Percentiles rank a stretch among this genome's conserved stretches.
These are phyloP conservation scores for Erebia epiphron DNA, from an alignment of 2,888 invertebrate genomes.

Conservation along the genomic window DNA sequence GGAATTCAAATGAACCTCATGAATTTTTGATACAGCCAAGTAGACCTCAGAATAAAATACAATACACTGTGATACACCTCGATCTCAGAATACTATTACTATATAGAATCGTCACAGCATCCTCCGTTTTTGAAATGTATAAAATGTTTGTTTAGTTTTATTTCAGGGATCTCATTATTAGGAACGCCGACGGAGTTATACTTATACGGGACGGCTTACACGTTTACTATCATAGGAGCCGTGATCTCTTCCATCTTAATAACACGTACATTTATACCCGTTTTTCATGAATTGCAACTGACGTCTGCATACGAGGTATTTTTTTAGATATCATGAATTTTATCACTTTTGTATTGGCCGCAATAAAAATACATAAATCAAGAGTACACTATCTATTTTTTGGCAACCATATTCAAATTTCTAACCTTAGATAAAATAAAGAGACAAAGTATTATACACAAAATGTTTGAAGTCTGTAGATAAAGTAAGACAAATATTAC, in stretches of 20 bases:
- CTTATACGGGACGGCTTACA: constrained; percentile 89
- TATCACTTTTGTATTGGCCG: not conserved
- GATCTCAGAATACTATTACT: too few species aligned
- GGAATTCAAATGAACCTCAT: too few species aligned
- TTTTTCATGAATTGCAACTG: constrained; percentile 86
- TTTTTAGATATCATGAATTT: not conserved
- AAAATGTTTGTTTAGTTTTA: constrained; percentile 75
- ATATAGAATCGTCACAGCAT: not conserved
- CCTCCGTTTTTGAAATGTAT: not conserved
- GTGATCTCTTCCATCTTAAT: constrained; percentile 82
- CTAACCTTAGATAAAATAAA: not conserved
- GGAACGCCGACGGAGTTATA: constrained; percentile 92
- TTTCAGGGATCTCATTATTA: constrained; percentile 89
- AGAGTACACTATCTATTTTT: not conserved
- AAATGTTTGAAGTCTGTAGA: too few species aligned
- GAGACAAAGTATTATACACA: not conserved
- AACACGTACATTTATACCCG: constrained; percentile 85
- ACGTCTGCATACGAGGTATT: constrained; percentile 90
- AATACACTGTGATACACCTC: too few species aligned
- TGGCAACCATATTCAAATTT: not conserved
- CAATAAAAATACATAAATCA: not conserved
- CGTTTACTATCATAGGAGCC: constrained; percentile 84
- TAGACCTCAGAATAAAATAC: too few species aligned
- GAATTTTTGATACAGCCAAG: too few species aligned
- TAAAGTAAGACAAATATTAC: too few species aligned